Percentiles rank a stretch among this genome's conserved stretches.
Evolutionary conservation across 2,113 vertebrate species (phyloP).

Genomic region (Paramisgurnus dabryanus): DNA sequence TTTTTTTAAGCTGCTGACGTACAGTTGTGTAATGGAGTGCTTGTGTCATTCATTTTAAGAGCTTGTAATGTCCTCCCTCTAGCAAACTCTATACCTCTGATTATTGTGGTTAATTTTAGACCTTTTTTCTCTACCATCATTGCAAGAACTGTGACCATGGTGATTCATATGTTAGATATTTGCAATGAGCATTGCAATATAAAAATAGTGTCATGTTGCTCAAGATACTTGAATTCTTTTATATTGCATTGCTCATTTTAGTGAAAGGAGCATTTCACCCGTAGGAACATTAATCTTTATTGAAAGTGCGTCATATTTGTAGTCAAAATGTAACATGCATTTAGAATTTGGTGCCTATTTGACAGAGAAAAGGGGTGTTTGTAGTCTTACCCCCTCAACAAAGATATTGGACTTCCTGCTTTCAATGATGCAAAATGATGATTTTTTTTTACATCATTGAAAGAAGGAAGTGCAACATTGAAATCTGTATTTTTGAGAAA

Average conservation of each 20-base stretch:
- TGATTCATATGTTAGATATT: slow-evolving; percentile 2
- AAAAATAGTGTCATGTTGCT: not conserved
- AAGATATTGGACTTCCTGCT: too few species aligned
- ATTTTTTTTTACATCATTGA: too few species aligned
- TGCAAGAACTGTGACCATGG: slow-evolving; percentile 16
- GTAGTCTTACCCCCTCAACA: too few species aligned
- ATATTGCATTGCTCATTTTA: not conserved
- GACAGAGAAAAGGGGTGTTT: too few species aligned
- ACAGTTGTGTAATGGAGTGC: not conserved
- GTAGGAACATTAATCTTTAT: too few species aligned
- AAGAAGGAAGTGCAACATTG: too few species aligned
- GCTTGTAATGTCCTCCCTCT: not conserved
- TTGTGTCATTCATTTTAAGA: not conserved
- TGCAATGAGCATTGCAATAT: not conserved
- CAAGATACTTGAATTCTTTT: slow-evolving; percentile 8
- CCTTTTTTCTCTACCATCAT: slow-evolving; percentile 48
- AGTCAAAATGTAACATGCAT: too few species aligned
- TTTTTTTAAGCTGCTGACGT: not conserved
- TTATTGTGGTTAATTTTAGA: not conserved
- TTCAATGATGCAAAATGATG: too few species aligned
- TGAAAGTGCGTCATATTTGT: too few species aligned
- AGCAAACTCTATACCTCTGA: not conserved
- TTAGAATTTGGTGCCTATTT: too few species aligned
- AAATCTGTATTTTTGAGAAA: too few species aligned
- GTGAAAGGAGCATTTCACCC: not conserved